Conservation (phyloP, 2,888 invertebrate genomes). For the Hypomecis punctinalis region DNA sequence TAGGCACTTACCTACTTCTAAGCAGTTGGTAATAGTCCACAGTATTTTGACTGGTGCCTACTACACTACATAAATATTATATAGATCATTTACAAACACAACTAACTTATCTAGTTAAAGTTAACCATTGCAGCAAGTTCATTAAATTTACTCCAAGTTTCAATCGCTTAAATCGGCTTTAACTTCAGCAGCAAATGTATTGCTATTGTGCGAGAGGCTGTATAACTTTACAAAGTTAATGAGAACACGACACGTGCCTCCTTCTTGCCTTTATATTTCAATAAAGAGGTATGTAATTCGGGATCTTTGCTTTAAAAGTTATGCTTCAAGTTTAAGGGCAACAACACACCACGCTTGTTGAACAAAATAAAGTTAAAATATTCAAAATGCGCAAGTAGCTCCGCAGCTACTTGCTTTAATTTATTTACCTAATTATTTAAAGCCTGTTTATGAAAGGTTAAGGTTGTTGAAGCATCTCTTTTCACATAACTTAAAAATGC, state of each 20-base stretch:
- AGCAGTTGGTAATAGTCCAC: too few relatives aligned
- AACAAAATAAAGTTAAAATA: not conserved
- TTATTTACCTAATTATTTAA: too few relatives aligned
- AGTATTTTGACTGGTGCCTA: too few relatives aligned
- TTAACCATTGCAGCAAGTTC: not conserved
- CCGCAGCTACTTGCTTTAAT: not conserved
- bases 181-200: conserved; percentile 2
- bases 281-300: conserved; percentile 18
- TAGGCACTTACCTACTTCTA: too few relatives aligned
- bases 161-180: conserved; percentile 12
- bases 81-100: too few relatives aligned
- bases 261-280: conserved; percentile 22
- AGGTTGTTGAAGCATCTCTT: too few relatives aligned
- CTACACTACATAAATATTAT: too few relatives aligned
- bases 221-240: conserved; percentile 13
- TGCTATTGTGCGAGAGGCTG: not conserved
- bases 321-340: conserved; percentile 4
- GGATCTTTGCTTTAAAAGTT: conserved; percentile 18
- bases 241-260: conserved; percentile 13
- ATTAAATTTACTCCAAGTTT: conserved; percentile 9
- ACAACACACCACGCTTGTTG: conserved; percentile 1
- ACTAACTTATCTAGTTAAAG: not conserved
- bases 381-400: not conserved
- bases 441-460: too few relatives aligned
- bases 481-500: too few relatives aligned